Evolutionary conservation across 2,888 invertebrate genomes (phyloP), one percentile per base, ranked within the genome.

Genomic region (Acrobasis consociella): DNA sequence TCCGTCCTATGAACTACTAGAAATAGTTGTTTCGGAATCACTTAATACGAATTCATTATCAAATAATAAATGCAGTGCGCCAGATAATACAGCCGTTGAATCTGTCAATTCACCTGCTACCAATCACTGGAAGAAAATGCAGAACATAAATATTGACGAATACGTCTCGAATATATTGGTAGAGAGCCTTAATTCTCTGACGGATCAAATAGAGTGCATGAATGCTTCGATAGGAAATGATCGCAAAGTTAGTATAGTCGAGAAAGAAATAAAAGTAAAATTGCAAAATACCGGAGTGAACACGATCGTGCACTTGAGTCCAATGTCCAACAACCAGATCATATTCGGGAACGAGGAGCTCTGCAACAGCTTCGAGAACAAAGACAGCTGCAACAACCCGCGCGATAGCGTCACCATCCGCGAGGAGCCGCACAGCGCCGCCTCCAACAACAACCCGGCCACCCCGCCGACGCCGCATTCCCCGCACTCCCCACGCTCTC

Each of bases 151-250:
- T 69, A 83, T 93, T 22, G 93, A 93, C 72, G 87, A 90, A 69
- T 93, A 93, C 69, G 93, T 93, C 15, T 93, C 93, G 1, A 89
- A 89, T 70, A 89, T 93, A 70, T 75, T 93, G 49, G 91, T 93
- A 9, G 93, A 93, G 71, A 93, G 93, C 68, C 80, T 93, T 11
- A 87, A 92, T 72, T 91, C 93, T 3, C 76, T 93, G 67, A 85
- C 89, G 9, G 93, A 91, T 70, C 91, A 89, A 68, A 76, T 93
- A 9, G 91, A 93, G 67, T 83, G 77, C 49, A 89, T 90, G 85
- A 89, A 83, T 64, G 88, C 87, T 7, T 82, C 87, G 1, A 85
- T 87, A 51, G 86, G 85, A 1, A 79, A 76, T 59, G 87, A 87
- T 62, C 78, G 87, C 22, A 87, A 83, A 71, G 81, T 93, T 42